phyloP scores from a whole-genome alignment of 2,888 invertebrate species.

The Gortyna flavago region DNA sequence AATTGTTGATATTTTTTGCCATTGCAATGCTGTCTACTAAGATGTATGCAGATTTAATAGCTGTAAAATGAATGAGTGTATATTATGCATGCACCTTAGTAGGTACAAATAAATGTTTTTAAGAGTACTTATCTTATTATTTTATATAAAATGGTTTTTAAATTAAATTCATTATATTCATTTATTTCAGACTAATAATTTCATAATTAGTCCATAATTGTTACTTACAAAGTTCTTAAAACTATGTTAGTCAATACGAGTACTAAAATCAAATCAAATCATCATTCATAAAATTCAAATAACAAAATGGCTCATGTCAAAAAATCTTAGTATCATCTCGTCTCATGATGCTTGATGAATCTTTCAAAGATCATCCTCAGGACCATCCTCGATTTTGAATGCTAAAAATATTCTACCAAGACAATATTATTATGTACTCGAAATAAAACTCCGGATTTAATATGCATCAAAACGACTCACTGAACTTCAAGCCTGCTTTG shows the following conservation, averaged over 20 bases:
- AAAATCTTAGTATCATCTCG: too few relatives aligned
- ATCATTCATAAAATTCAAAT: too few relatives aligned
- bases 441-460: not conserved
- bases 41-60: not conserved
- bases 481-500: slow-evolving; percentile 30
- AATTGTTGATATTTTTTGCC: not conserved
- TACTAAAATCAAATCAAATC: too few relatives aligned
- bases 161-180: not conserved
- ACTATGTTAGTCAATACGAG: too few relatives aligned
- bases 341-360: too few relatives aligned
- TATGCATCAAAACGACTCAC: slow-evolving; percentile 2
- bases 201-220: too few relatives aligned
- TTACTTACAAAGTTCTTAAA: too few relatives aligned
- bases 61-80: not conserved
- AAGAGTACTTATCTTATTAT: not conserved
- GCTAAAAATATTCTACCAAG: not conserved
- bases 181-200: too few relatives aligned
- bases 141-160: not conserved
- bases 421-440: not conserved
- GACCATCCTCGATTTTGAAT: not conserved
- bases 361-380: not conserved
- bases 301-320: too few relatives aligned
- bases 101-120: not conserved
- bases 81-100: not conserved
- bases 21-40: too few relatives aligned